phyloP scores from a whole-genome alignment of 2,888 invertebrate genomes.

The Drymonia ruficornis region DNA sequence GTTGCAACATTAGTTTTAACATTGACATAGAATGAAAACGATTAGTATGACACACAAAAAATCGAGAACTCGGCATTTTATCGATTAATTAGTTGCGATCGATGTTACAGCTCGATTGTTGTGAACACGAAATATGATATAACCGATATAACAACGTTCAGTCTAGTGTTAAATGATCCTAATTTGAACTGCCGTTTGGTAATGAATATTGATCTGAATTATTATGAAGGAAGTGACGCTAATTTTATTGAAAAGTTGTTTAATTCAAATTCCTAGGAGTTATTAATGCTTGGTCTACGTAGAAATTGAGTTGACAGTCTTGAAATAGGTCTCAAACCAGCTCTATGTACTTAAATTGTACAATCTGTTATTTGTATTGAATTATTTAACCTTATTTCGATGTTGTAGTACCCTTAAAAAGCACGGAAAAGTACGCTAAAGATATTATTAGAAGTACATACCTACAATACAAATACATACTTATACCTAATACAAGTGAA shows the following conservation, averaged over 20 bases:
- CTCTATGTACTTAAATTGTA: no score
- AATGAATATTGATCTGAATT: conserved; percentile 2
- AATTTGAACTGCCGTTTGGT: not conserved
- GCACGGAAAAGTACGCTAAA: not conserved
- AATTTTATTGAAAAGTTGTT: conserved; percentile 5
- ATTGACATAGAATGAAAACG: conserved; percentile 48
- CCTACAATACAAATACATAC: no score
- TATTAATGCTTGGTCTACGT: not conserved
- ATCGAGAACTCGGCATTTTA: conserved; percentile 8
- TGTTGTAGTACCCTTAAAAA: not conserved
- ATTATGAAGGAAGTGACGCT: conserved; percentile 5
- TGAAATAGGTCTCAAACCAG: not conserved
- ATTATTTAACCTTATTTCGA: not conserved
- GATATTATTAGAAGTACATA: no score
- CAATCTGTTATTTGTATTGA: not conserved
- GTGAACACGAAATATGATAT: conserved; percentile 8
- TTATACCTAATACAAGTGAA: no score
- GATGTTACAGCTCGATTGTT: conserved; percentile 11
- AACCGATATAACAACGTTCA: not conserved
- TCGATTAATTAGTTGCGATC: conserved; percentile 25
- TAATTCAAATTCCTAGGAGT: not conserved
- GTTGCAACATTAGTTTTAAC: conserved; percentile 44
- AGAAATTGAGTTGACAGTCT: not conserved
- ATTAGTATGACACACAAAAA: conserved; percentile 11
- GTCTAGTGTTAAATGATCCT: not conserved